phyloP scores from a whole-genome alignment of 2,888 invertebrate genomes.

The Teleiodes luculella region DNA sequence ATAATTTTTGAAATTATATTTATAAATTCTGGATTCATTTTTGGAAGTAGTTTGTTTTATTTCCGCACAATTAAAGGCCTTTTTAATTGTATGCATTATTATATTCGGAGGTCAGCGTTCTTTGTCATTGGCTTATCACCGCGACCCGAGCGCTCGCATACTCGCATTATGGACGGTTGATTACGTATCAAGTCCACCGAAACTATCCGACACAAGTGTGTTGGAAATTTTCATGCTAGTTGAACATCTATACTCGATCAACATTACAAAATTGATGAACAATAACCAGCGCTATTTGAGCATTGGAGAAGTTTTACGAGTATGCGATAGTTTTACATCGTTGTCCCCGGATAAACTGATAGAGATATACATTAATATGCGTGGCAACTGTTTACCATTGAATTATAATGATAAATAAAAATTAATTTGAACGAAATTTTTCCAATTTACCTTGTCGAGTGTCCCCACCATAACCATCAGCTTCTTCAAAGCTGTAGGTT shows the following conservation, averaged over 20 bases:
- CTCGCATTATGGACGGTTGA: constrained; percentile 47
- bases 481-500: no score
- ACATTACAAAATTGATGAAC: constrained; percentile 25
- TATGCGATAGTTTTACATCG: neutral
- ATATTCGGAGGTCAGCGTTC: constrained; percentile 44
- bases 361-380: no score
- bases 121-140: constrained; percentile 48
- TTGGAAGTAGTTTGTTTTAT: no score
- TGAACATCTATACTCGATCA: constrained; percentile 34
- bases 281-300: neutral
- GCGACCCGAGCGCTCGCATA: constrained; percentile 43
- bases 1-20: no score
- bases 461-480: no score
- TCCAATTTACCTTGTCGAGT: no score
- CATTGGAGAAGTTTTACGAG: neutral
- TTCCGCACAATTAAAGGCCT: no score
- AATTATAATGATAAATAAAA: no score
- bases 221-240: constrained; percentile 58
- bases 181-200: constrained; percentile 45
- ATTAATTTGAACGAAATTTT: no score
- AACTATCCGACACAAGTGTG: constrained; percentile 51
- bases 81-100: neutral
- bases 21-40: no score
- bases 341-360: neutral
- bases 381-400: no score